Evolutionary conservation across 2,113 vertebrate species (phyloP), one percentile per base, ranked within the genome.

Genomic region (Ciconia stormi): DNA sequence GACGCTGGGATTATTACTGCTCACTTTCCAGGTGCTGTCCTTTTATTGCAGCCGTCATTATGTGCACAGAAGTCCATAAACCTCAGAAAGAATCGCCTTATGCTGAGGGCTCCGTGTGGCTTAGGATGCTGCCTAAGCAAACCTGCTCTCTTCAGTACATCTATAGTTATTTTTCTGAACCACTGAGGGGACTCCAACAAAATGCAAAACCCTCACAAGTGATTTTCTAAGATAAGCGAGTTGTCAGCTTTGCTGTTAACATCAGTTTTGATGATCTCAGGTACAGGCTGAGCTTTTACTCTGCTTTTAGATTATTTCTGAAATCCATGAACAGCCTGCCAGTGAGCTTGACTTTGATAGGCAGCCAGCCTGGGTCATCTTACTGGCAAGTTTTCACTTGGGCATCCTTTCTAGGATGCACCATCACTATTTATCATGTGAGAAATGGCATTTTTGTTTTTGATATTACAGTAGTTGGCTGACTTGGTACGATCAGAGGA

Each of bases 241-340:
- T 67, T 91, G 83, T 82, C 91, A 82, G 74, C 66, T 92, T 88
- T 69, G 73, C 80, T 90, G 77, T 42, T 93, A 78, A 74, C 80
- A 76, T 55, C 69, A 11, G 29, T 82, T 95, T 95, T 93, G 42
- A 95, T 14, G 14, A 40, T 29, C 61, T 65, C 49, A 14, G 69
- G 74, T 92, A 55, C 65, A 79, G 56, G 65, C 77, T 93, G 80
- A 84, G 52, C 38, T 72, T 82, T 65, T 84, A 47, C 67, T 83
- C 61, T 87, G 80, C 73, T 79, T 92, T 91, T 86, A 93, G 61
- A 67, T 77, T 77, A 42, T 53, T 89, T 89, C 61, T 69, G 65
- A 91, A 95, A 74, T 21, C 36, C 40, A 50, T 0, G 0, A 91
- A 63, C 47, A 88, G 29, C 55, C 78, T 88, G 71, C 27, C 56